Percentiles rank a stretch among this genome's conserved stretches.
These are phyloP conservation scores for Ochropacha duplaris DNA, from an alignment of 2,888 invertebrate species.

Conservation along the genomic window DNA sequence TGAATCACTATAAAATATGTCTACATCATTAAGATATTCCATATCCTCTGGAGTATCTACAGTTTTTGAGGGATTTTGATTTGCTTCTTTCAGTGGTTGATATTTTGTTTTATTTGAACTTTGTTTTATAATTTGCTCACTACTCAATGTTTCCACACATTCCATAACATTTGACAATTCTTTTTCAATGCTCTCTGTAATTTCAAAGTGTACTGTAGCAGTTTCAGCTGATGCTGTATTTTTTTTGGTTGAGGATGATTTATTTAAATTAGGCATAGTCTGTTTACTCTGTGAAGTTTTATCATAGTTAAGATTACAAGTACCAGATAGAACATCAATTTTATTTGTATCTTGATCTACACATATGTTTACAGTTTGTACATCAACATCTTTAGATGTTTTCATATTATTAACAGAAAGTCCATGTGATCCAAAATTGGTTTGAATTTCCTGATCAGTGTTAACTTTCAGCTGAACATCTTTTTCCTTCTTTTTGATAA, in stretches of 20 bases:
- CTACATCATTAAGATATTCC: slow-evolving; percentile 53
- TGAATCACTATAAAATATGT: slow-evolving; percentile 66
- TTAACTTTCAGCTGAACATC: slow-evolving; percentile 63
- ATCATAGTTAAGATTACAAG: slow-evolving; percentile 14
- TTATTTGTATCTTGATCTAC: slow-evolving; percentile 26
- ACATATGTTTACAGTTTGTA: slow-evolving; percentile 35
- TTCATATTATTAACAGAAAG: slow-evolving; percentile 20
- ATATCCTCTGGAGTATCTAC: slow-evolving; percentile 28
- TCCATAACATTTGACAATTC: slow-evolving; percentile 63
- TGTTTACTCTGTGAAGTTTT: slow-evolving; percentile 12
- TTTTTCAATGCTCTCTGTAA: slow-evolving; percentile 71
- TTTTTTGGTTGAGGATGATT: slow-evolving; percentile 54
- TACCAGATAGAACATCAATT: slow-evolving; percentile 16
- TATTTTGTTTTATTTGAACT: slow-evolving; percentile 9
- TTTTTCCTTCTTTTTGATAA: slow-evolving; percentile 63
- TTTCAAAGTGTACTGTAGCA: slow-evolving; percentile 59
- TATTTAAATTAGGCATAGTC: slow-evolving; percentile 15
- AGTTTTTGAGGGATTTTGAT: slow-evolving; percentile 4
- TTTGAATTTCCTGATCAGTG: slow-evolving; percentile 63
- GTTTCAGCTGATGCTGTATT: slow-evolving; percentile 73
- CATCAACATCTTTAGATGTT: slow-evolving; percentile 16
- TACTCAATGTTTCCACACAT: slow-evolving; percentile 30
- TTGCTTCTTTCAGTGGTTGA: slow-evolving; percentile 7
- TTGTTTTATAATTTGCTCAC: slow-evolving; percentile 19
- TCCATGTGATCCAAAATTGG: slow-evolving; percentile 42